Evolutionary conservation across 1,140 invertebrate species (phyloP).

Genomic region (Drosophila ercepeae): DNA sequence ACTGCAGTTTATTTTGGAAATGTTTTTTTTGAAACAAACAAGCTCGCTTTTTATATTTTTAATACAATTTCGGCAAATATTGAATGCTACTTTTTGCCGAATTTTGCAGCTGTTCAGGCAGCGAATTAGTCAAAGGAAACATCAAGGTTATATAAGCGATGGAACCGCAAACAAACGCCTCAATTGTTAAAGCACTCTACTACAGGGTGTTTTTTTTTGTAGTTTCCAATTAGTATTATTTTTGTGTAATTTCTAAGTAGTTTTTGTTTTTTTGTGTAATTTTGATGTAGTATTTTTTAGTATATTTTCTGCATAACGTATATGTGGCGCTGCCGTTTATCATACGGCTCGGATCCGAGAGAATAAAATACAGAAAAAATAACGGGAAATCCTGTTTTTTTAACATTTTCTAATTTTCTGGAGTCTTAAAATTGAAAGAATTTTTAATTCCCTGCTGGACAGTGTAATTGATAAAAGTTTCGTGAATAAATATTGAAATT

Average conservation of each 20-base stretch:
- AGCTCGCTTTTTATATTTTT: conserved; percentile 18
- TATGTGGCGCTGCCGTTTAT: no score
- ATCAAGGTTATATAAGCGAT: conserved; percentile 77
- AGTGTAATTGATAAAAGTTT: conserved; percentile 59
- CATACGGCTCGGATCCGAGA: no score
- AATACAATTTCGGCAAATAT: conserved; percentile 42
- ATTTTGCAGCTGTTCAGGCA: conserved; percentile 60
- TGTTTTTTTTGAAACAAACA: not conserved
- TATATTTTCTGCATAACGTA: no score
- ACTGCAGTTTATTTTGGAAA: conserved; percentile 3
- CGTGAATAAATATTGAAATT: conserved; percentile 53
- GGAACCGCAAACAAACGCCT: conserved; percentile 33
- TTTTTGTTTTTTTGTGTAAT: no score
- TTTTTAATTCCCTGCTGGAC: no score
- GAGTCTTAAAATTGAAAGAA: no score
- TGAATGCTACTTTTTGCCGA: not conserved
- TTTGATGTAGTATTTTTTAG: no score
- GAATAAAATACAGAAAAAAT: no score
- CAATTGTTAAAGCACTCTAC: conserved; percentile 54
- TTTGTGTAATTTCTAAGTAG: conserved; percentile 1
- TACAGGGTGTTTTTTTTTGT: conserved; percentile 18
- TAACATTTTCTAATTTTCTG: no score
- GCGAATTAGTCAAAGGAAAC: conserved; percentile 47
- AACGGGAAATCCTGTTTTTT: no score
- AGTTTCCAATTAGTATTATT: conserved; percentile 2